phyloP scores from a whole-genome alignment of 2,888 invertebrate genomes.

The Caenorhabditis sp. region DNA sequence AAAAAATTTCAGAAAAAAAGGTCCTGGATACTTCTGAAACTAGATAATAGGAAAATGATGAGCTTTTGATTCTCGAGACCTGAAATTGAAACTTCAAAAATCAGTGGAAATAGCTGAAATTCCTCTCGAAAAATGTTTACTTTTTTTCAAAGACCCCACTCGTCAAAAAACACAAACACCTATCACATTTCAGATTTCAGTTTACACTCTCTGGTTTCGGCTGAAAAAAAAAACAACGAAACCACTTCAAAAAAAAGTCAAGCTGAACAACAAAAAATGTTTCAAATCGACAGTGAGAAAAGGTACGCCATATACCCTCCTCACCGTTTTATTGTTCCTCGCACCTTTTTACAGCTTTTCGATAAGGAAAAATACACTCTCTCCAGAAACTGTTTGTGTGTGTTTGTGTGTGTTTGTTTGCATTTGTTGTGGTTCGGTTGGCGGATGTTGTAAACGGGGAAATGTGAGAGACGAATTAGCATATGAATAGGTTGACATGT shows the following conservation, averaged over 20 bases:
- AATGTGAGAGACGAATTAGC: neutral
- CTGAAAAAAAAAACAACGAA: neutral
- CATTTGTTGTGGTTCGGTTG: constrained; percentile 4
- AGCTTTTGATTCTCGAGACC: no score
- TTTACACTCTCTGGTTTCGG: neutral
- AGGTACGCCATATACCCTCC: neutral
- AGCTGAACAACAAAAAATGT: neutral
- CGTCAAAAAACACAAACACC: constrained; percentile 30
- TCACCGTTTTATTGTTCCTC: constrained; percentile 54
- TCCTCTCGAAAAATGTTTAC: neutral
- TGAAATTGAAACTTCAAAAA: constrained; percentile 9
- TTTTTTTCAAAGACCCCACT: neutral
- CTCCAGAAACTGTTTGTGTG: neutral
- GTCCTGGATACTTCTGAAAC: no score
- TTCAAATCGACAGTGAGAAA: neutral
- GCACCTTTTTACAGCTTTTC: constrained; percentile 53
- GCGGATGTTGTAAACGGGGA: neutral
- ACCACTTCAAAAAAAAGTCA: neutral
- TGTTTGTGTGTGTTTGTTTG: neutral
- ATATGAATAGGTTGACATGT: constrained; percentile 8
- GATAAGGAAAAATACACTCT: constrained; percentile 29
- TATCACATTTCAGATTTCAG: constrained; percentile 15
- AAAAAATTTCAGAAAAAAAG: no score
- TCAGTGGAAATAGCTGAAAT: neutral
- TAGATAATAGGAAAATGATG: no score